phyloP scores from a whole-genome alignment of 2,888 invertebrate genomes.

The Heliconius ismenius region DNA sequence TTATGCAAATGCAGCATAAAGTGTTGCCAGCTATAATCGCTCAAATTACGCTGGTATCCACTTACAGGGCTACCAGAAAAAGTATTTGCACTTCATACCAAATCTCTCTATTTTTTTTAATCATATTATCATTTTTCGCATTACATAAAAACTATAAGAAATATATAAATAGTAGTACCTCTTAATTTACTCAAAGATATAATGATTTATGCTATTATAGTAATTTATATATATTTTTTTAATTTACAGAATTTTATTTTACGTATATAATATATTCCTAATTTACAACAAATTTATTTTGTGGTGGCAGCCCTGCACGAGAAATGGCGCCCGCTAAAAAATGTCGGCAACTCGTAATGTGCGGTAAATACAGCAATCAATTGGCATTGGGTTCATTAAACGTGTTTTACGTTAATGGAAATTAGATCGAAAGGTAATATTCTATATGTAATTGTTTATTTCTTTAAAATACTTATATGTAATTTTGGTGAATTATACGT shows the following conservation, averaged over 20 bases:
- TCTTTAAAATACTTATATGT: neutral
- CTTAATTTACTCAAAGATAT: neutral
- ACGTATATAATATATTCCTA: neutral
- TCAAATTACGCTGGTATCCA: constrained; percentile 55
- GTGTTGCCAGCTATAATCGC: constrained; percentile 77
- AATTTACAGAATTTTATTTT: neutral
- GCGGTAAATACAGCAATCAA: constrained; percentile 53
- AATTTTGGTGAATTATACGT: neutral
- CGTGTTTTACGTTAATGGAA: constrained; percentile 40
- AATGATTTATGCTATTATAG: neutral
- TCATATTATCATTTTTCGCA: neutral
- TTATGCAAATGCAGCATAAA: constrained; percentile 80
- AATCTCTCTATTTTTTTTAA: neutral
- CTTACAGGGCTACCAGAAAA: constrained; percentile 10
- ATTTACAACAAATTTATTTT: neutral
- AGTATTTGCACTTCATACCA: neutral
- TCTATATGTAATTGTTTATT: constrained; percentile 24
- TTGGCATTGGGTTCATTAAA: constrained; percentile 44
- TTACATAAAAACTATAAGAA: neutral
- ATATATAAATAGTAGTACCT: too few species aligned
- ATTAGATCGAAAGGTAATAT: constrained; percentile 36
- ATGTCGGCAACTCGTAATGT: constrained; percentile 52
- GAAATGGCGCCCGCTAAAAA: constrained; percentile 58
- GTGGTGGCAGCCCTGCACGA: constrained; percentile 45
- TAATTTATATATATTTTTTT: neutral